Evolutionary conservation across 37 sponge, comb jelly and placozoan genomes (phyloP).

Genomic region (Aphrocallistes beatrix): DNA sequence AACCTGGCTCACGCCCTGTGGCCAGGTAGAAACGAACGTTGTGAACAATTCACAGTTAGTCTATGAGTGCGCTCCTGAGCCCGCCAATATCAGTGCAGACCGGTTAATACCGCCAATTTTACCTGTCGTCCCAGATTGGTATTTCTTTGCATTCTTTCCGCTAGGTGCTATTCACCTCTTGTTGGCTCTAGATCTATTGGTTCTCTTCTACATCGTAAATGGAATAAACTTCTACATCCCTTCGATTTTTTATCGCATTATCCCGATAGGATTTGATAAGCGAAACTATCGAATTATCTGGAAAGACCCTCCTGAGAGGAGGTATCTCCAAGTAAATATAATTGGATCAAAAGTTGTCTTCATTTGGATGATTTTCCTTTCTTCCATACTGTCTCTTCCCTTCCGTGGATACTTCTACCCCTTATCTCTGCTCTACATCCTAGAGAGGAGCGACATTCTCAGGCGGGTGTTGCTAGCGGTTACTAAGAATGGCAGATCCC

Average conservation of each 20-base stretch:
- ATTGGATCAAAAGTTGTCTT: constrained; percentile 14
- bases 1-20: neutral
- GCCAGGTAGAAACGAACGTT: neutral
- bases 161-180: constrained; percentile 37
- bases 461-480: constrained; percentile 55
- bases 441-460: constrained; percentile 68
- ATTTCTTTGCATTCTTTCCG: constrained; percentile 29
- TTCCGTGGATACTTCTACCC: constrained; percentile 75
- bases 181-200: constrained; percentile 26
- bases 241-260: neutral
- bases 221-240: constrained; percentile 33
- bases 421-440: constrained; percentile 54
- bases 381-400: constrained; percentile 29
- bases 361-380: constrained; percentile 15
- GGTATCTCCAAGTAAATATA: constrained; percentile 3
- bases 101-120: neutral
- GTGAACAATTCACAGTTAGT: neutral
- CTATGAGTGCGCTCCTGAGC: neutral
- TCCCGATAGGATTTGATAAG: constrained; percentile 20
- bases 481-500: constrained; percentile 54
- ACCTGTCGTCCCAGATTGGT: constrained; percentile 30
- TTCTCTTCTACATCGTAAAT: constrained; percentile 38
- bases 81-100: neutral
- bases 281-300: neutral
- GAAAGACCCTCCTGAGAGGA: constrained; percentile 7